These are phyloP conservation scores for Drosophila funebris DNA, from an alignment of 1,140 invertebrate species.

Conservation along the genomic window DNA sequence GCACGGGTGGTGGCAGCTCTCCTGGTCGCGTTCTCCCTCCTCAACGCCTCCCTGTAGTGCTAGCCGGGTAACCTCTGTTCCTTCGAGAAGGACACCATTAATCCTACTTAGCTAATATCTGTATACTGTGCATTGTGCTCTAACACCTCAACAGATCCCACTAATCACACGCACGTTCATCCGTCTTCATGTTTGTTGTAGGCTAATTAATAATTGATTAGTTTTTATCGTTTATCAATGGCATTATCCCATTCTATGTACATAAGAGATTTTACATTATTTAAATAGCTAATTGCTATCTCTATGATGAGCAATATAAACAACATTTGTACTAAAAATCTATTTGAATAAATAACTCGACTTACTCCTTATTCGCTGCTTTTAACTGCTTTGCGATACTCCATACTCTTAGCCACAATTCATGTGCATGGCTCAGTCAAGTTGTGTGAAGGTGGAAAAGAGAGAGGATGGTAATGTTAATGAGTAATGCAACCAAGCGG, in stretches of 20 bases:
- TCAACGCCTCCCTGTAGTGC: slow-evolving; percentile 44
- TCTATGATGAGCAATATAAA: slow-evolving; percentile 1
- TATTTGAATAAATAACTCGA: slow-evolving; percentile 59
- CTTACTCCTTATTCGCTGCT: slow-evolving; percentile 3
- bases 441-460: background rate
- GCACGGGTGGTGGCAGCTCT: slow-evolving; percentile 78
- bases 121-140: background rate
- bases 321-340: slow-evolving; percentile 33
- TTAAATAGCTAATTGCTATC: slow-evolving; percentile 16
- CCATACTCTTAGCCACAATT: slow-evolving; percentile 40
- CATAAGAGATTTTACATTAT: slow-evolving; percentile 18
- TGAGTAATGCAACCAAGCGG: slow-evolving; percentile 38
- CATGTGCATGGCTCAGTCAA: background rate
- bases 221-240: slow-evolving; percentile 46
- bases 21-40: slow-evolving; percentile 35
- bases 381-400: background rate
- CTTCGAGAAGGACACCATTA: background rate
- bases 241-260: slow-evolving; percentile 3
- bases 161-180: slow-evolving; percentile 9
- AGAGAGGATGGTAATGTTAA: slow-evolving; percentile 37
- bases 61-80: slow-evolving; percentile 45
- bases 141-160: background rate
- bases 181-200: slow-evolving; percentile 31
- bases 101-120: slow-evolving; percentile 6
- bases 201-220: slow-evolving; percentile 85